Percentiles rank a stretch among this genome's conserved stretches.
These are phyloP conservation scores for Dipodomys merriami DNA, from an alignment of 2,113 vertebrate species.

Conservation along the genomic window DNA sequence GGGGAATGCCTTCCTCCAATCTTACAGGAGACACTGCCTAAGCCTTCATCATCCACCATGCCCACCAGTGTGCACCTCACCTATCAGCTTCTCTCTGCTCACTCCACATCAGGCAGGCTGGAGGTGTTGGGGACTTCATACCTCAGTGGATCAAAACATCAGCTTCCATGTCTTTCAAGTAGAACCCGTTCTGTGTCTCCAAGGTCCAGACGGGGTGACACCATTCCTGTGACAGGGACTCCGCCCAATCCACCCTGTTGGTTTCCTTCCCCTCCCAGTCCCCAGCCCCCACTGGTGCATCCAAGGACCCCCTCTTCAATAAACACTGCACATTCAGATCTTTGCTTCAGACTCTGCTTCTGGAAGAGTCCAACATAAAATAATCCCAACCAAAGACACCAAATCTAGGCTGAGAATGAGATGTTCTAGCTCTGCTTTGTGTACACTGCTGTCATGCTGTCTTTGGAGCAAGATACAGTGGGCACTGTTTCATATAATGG, in stretches of 20 bases:
- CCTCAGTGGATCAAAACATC: not conserved
- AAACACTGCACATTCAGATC: not conserved
- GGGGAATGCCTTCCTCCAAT: not conserved
- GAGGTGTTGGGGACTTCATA: not conserved
- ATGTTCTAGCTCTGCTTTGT: not conserved
- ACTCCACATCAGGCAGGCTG: not conserved
- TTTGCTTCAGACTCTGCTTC: slow-evolving; percentile 13
- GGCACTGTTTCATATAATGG: not conserved
- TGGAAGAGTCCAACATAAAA: slow-evolving; percentile 12
- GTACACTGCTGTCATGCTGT: not conserved
- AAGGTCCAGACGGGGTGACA: not conserved
- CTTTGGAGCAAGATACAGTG: not conserved
- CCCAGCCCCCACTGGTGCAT: too few relatives aligned
- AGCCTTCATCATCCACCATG: rapidly evolving
- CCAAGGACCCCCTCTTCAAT: not conserved
- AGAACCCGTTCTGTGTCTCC: not conserved
- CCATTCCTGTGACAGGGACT: too few relatives aligned
- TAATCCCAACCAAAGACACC: not conserved
- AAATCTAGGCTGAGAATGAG: too few relatives aligned
- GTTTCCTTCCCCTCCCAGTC: not conserved
- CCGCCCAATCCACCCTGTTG: not conserved
- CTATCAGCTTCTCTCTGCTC: not conserved
- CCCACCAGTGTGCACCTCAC: not conserved
- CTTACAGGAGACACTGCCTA: not conserved
- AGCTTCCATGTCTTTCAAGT: not conserved